Percentiles rank a stretch among this genome's conserved stretches.
phyloP scores from a whole-genome alignment of 2,113 vertebrate species.

The Capreolus pygargus region DNA sequence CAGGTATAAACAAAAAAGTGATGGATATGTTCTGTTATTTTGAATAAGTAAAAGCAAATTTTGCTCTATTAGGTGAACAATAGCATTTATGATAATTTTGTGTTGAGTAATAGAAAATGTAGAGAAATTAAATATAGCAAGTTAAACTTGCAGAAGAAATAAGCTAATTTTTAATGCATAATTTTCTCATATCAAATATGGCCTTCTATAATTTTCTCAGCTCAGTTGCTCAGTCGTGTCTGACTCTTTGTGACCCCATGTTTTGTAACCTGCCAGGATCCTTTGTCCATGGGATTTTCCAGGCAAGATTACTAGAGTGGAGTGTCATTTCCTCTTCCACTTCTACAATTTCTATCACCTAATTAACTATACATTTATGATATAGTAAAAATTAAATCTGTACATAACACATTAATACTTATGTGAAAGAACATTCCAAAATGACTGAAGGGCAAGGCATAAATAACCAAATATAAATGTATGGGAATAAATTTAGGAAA shows the following conservation, averaged over 20 bases:
- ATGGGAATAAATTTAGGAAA: neutral
- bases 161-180: neutral
- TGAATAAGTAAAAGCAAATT: neutral
- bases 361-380: neutral
- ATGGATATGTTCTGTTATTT: neutral
- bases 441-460: neutral
- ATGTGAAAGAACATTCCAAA: neutral
- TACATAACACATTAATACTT: neutral
- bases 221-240: neutral
- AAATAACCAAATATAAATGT: neutral
- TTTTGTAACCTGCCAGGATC: neutral
- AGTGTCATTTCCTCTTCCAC: neutral
- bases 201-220: neutral
- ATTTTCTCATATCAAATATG: neutral
- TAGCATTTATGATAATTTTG: neutral
- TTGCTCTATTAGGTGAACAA: neutral
- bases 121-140: neutral
- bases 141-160: neutral
- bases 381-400: neutral
- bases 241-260: neutral
- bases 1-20: neutral
- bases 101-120: neutral
- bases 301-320: neutral
- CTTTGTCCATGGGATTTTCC: neutral
- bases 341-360: neutral